These are phyloP conservation scores for Rallus crepitans DNA, from an alignment of 2,797 vertebrate genomes.

Conservation along the genomic window DNA sequence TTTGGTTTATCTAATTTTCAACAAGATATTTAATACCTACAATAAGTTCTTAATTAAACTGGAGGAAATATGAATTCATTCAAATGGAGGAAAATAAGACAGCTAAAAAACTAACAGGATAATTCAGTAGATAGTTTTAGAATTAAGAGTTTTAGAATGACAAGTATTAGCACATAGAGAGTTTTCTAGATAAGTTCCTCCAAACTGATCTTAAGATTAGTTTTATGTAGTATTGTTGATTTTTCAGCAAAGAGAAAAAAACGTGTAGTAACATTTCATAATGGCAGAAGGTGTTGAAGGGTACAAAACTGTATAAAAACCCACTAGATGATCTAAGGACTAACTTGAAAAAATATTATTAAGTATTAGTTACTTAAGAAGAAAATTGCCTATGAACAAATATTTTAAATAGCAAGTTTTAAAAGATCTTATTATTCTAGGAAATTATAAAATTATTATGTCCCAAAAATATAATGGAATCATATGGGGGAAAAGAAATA, in stretches of 20 bases:
- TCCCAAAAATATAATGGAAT: background rate
- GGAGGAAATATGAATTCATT: background rate
- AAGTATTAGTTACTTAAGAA: background rate
- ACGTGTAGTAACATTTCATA: background rate
- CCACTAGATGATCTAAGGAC: background rate
- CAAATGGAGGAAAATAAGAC: background rate
- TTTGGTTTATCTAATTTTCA: background rate
- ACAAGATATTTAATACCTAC: background rate
- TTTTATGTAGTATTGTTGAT: accelerated
- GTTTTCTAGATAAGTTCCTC: background rate
- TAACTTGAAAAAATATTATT: background rate
- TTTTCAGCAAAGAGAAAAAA: background rate
- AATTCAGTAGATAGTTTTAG: background rate
- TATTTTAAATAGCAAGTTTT: background rate
- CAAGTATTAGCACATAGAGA: background rate
- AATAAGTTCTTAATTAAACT: background rate
- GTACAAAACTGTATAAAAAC: background rate
- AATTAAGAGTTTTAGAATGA: background rate
- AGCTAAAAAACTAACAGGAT: background rate
- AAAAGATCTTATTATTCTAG: background rate
- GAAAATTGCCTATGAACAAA: background rate
- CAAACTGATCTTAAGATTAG: background rate
- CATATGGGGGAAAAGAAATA: background rate
- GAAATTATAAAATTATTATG: background rate
- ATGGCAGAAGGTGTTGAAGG: background rate